A percentile compares a stretch with the other conserved stretches of the same genome.
These are phyloP conservation scores for Epinotia bilunana DNA, from an alignment of 2,888 invertebrate genomes.

Conservation along the genomic window DNA sequence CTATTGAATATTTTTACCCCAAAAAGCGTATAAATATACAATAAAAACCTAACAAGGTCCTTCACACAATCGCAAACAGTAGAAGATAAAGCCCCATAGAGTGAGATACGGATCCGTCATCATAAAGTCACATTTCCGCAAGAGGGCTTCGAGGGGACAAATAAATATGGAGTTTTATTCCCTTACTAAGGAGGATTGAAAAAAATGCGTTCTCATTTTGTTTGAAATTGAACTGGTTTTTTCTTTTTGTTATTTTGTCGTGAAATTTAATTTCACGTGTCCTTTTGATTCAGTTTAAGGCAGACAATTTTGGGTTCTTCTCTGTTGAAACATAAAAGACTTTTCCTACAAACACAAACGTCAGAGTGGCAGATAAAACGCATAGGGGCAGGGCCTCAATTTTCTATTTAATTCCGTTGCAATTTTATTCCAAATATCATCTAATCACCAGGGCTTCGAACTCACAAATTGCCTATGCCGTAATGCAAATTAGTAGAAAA, in stretches of 20 bases:
- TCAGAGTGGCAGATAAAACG: too few species aligned
- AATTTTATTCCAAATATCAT: too few species aligned
- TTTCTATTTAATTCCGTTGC: too few species aligned
- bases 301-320: too few species aligned
- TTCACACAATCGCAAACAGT: constrained; percentile 6
- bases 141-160: constrained; percentile 1
- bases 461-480: too few species aligned
- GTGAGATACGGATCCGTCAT: constrained; percentile 15
- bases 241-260: neutral
- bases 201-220: constrained; percentile 12
- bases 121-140: constrained; percentile 27
- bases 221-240: constrained; percentile 9
- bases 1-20: neutral
- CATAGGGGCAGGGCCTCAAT: too few species aligned
- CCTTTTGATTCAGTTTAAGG: neutral
- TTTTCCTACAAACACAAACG: too few species aligned
- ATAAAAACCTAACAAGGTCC: neutral
- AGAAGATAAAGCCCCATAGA: constrained; percentile 20
- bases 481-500: too few species aligned
- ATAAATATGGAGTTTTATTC: constrained; percentile 34
- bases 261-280: neutral
- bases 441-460: too few species aligned
- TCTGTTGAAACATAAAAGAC: too few species aligned
- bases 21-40: neutral
- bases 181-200: neutral